phyloP scores from a whole-genome alignment of 1,140 invertebrate genomes.

The Adoxophyes honmai region DNA sequence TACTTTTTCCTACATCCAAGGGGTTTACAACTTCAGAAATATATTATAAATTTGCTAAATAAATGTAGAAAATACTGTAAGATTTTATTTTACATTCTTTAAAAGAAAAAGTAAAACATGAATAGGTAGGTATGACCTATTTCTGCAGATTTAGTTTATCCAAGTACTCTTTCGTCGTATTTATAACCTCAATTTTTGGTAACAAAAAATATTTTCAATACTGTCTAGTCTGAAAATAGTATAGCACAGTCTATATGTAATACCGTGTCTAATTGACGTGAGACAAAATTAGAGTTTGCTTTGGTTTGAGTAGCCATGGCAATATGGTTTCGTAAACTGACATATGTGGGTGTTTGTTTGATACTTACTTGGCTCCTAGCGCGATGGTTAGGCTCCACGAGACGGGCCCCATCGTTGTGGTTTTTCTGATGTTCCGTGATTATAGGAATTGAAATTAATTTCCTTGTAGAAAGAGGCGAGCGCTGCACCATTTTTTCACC shows the following conservation, averaged over 20 bases:
- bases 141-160: too few species aligned
- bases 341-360: neutral
- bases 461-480: constrained; percentile 64
- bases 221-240: too few species aligned
- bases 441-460: constrained; percentile 71
- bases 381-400: constrained; percentile 61
- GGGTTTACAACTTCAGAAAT: too few species aligned
- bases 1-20: too few species aligned
- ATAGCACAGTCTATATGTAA: neutral
- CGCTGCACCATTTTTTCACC: constrained; percentile 76
- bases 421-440: constrained; percentile 71
- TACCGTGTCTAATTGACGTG: neutral
- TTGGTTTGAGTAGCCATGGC: constrained; percentile 27
- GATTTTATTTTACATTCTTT: too few species aligned
- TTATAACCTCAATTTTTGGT: too few species aligned
- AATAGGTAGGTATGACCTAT: too few species aligned
- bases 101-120: too few species aligned
- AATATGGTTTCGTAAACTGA: constrained; percentile 18
- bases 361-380: constrained; percentile 66
- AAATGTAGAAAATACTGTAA: too few species aligned
- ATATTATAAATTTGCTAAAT: too few species aligned
- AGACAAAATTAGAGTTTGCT: constrained; percentile 13
- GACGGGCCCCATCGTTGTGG: constrained; percentile 62
- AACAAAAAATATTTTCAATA: too few species aligned
- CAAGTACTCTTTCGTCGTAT: too few species aligned